Evolutionary conservation across 1,140 invertebrate genomes (phyloP).

Genomic region (Marisa cornuarietis): DNA sequence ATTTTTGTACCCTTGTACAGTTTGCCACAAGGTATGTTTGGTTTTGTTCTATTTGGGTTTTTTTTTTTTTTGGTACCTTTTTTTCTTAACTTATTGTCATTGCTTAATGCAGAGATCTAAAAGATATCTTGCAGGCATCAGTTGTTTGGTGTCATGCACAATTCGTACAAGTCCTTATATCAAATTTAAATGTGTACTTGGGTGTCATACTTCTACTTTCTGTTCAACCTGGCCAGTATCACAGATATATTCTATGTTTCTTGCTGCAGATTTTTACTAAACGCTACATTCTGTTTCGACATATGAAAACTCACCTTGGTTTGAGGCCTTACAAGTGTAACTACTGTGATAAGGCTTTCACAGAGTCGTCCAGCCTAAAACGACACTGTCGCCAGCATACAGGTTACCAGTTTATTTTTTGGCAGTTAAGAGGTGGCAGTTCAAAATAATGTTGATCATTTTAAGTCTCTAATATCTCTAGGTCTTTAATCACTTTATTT

Average conservation of each 20-base stretch:
- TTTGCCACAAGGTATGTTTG: background rate
- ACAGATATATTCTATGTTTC: background rate
- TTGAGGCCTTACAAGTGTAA: slow-evolving; percentile 18
- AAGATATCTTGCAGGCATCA: no score
- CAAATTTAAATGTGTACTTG: no score
- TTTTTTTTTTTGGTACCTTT: background rate
- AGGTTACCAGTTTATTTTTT: background rate
- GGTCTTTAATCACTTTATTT: no score
- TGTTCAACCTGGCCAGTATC: background rate
- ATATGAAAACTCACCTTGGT: slow-evolving; percentile 19
- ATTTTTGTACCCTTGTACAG: background rate
- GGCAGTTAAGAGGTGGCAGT: no score
- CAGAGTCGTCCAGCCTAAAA: slow-evolving; percentile 14
- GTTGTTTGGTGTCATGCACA: background rate
- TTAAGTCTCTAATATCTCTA: no score
- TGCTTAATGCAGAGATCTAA: background rate
- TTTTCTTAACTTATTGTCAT: background rate
- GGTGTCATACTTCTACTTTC: background rate
- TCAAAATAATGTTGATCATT: no score
- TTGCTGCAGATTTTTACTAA: slow-evolving; percentile 10
- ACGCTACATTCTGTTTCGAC: slow-evolving; percentile 18
- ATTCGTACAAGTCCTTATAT: background rate
- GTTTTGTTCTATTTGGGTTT: background rate
- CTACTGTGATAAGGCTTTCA: slow-evolving; percentile 18
- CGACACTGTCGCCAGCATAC: slow-evolving; percentile 17